phyloP scores from a whole-genome alignment of 2,888 invertebrate species.

The Lottia scabra region DNA sequence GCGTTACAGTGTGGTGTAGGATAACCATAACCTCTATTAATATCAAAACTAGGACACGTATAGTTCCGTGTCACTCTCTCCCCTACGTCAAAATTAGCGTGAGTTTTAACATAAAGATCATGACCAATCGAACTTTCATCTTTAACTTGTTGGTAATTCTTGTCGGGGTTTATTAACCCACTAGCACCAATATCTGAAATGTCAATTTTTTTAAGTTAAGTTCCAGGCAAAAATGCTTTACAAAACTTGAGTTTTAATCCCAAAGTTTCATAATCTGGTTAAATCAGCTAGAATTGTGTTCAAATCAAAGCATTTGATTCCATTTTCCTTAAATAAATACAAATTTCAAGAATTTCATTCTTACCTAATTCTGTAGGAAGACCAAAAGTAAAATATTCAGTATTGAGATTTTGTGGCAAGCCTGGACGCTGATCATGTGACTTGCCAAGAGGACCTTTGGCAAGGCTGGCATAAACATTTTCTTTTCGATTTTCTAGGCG shows the following conservation, averaged over 20 bases:
- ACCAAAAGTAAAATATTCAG: constrained; percentile 60
- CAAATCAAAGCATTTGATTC: too few species aligned
- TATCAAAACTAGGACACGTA: constrained; percentile 45
- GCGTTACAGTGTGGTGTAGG: constrained; percentile 66
- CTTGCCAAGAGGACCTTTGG: constrained; percentile 60
- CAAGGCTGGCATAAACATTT: constrained; percentile 54
- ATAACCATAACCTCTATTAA: constrained; percentile 52
- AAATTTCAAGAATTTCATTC: neutral
- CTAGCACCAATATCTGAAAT: constrained; percentile 59
- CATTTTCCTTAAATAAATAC: too few species aligned
- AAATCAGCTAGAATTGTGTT: too few species aligned
- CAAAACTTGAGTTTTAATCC: too few species aligned
- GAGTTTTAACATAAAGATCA: constrained; percentile 62
- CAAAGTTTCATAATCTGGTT: too few species aligned
- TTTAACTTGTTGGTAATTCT: constrained; percentile 56
- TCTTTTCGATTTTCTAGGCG: constrained; percentile 57
- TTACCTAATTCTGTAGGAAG: constrained; percentile 61
- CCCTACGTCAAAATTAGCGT: constrained; percentile 60
- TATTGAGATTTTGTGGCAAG: constrained; percentile 54
- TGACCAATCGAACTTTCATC: constrained; percentile 55
- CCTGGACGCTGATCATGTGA: constrained; percentile 56
- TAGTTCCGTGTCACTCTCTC: constrained; percentile 61
- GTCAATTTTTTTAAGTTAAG: too few species aligned
- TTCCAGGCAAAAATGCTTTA: neutral
- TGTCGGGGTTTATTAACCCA: constrained; percentile 66